A percentile compares a stretch with the other conserved stretches of the same genome.
Conservation (phyloP, 2,888 invertebrate species). For the Ischnura elegans region DNA sequence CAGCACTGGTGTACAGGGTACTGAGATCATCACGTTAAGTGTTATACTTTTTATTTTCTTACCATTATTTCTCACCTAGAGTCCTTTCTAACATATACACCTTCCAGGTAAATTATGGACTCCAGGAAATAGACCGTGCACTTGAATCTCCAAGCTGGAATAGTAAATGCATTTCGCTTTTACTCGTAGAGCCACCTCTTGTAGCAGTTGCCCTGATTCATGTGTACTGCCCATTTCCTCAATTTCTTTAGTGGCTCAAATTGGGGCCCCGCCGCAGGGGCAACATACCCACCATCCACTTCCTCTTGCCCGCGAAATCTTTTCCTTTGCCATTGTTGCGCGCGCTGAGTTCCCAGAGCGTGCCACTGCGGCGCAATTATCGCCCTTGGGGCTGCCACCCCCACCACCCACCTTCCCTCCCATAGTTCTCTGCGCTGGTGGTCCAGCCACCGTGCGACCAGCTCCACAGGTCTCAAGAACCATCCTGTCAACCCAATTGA, state of each 20-base stretch:
- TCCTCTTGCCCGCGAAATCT: not conserved
- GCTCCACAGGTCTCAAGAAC: not conserved
- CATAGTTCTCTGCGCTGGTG: not conserved
- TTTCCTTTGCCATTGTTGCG: not conserved
- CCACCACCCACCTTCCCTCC: not conserved
- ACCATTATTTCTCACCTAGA: too few relatives aligned
- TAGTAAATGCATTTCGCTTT: not conserved
- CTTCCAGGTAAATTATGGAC: too few relatives aligned
- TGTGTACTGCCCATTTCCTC: not conserved
- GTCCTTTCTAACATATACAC: too few relatives aligned
- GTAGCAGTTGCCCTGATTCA: not conserved
- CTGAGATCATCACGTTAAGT: too few relatives aligned
- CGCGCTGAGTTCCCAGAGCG: not conserved
- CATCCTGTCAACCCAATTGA: not conserved
- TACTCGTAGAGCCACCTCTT: not conserved
- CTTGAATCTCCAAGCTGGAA: too few relatives aligned
- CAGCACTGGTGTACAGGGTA: too few relatives aligned
- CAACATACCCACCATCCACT: not conserved
- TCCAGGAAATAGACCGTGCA: too few relatives aligned
- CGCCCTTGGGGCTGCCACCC: slow-evolving; percentile 18
- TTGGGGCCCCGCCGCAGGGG: not conserved
- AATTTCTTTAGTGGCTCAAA: not conserved
- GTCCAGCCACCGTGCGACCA: not conserved
- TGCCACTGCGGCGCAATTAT: slow-evolving; percentile 18
- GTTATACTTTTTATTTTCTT: too few relatives aligned